These are phyloP conservation scores for Scomber scombrus DNA, from an alignment of 2,113 vertebrate species.

Conservation along the genomic window DNA sequence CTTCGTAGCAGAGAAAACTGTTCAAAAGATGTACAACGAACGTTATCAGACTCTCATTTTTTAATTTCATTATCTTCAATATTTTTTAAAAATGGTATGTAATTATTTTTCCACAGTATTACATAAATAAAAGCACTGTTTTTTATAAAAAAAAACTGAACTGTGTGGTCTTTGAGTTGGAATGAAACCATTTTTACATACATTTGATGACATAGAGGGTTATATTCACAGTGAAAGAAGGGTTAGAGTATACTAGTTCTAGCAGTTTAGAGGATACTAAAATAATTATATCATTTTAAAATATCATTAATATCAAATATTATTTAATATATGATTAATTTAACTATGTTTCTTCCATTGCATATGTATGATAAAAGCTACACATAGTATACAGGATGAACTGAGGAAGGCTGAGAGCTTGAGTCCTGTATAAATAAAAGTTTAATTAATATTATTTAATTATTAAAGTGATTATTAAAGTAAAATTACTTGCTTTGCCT, in stretches of 20 bases:
- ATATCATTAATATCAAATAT: neutral
- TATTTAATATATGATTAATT: too few relatives aligned
- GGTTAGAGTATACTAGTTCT: too few relatives aligned
- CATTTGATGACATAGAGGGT: neutral
- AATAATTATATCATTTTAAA: neutral
- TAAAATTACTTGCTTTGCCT: too few relatives aligned
- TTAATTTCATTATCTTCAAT: constrained; percentile 88
- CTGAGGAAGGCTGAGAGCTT: too few relatives aligned
- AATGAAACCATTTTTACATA: neutral
- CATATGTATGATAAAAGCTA: too few relatives aligned
- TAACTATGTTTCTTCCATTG: too few relatives aligned
- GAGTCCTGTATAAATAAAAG: too few relatives aligned
- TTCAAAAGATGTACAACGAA: constrained; percentile 86
- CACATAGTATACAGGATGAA: too few relatives aligned
- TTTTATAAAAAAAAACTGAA: constrained; percentile 78
- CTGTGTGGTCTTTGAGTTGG: constrained; percentile 30
- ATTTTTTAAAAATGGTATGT: constrained; percentile 90
- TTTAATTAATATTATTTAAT: too few relatives aligned
- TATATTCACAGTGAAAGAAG: neutral
- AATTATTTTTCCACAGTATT: constrained; percentile 92
- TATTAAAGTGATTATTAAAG: too few relatives aligned
- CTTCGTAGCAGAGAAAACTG: constrained; percentile 87
- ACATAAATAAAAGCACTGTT: constrained; percentile 90
- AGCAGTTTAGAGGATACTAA: neutral
- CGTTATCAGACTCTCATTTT: constrained; percentile 87